These are phyloP conservation scores for Tringa solitaria DNA, from an alignment of 2,113 vertebrate genomes.

Conservation along the genomic window DNA sequence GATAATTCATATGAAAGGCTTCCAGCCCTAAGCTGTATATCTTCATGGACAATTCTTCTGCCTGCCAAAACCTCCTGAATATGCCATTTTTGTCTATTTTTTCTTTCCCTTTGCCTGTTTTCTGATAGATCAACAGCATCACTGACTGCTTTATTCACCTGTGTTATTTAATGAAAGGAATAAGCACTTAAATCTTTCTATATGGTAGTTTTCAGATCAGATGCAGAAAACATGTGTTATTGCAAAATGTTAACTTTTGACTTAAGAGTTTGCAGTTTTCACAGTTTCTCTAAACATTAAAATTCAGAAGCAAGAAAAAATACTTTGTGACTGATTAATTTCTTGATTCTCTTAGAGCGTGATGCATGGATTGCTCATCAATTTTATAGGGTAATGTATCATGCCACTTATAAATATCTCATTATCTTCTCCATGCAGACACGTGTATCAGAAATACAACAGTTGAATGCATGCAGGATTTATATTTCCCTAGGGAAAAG, in stretches of 20 bases:
- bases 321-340: slow-evolving; percentile 35
- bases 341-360: not conserved
- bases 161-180: not conserved
- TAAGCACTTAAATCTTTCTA: not conserved
- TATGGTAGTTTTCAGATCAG: not conserved
- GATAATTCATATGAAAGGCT: not conserved
- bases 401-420: slow-evolving; percentile 49
- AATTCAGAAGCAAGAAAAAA: not conserved
- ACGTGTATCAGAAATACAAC: slow-evolving; percentile 8
- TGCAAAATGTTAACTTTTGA: not conserved
- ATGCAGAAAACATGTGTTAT: not conserved
- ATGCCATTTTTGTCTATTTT: not conserved
- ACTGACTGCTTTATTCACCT: not conserved
- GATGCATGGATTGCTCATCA: slow-evolving; percentile 41
- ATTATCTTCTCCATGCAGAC: slow-evolving; percentile 33
- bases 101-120: not conserved
- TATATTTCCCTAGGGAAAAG: slow-evolving; percentile 28
- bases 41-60: not conserved
- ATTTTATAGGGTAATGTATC: slow-evolving; percentile 42
- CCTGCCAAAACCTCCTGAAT: not conserved
- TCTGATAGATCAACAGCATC: not conserved
- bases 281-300: not conserved
- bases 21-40: not conserved
- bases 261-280: not conserved
- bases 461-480: not conserved